Base-by-base conservation (phyloP, 2,113 vertebrate genomes). In the Podilymbus podiceps region DNA sequence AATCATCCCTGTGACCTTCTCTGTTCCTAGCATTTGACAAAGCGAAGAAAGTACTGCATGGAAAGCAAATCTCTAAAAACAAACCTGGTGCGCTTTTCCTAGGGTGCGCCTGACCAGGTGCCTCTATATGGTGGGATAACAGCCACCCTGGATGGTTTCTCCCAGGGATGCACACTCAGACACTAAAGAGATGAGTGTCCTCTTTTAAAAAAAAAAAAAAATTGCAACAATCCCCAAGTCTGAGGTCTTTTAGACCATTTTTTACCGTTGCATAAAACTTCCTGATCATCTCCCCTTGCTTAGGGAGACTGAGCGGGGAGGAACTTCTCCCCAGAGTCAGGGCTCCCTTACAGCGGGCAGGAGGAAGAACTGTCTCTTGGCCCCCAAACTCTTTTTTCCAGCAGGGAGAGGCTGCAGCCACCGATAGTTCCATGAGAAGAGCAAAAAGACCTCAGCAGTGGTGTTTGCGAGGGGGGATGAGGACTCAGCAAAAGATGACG, bases 1-100 rank as follows among this genome's bases (percentile, higher is more conserved):
- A 95, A 96, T 93, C 90, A 95, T 75, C 75, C 79, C 78, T 42
- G 85, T 95, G 96, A 96, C 95, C 96, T 97, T 95, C 95, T 96
- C 52, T 2, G 85, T 73, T 92, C 80, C 59, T 21, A 84, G 62
- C 27, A 18, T 84, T 53, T 79, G 91, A 94, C 91, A 94, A 88
- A 74, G 42, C 55, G 76, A 93, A 83, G 71, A 85, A 85, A 89
- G 42, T 30, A 64, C 25, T 47, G 53, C 59, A 50, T 81, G 86
- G 76, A 95, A 91, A 95, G 66, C 53, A 88, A 56, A 68, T 40
- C 33, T 83, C 89, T 76, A 38, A 75, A 80, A 91, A 15, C 53
- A 88, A 67, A 74, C 4, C 12, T 7, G 3, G 9, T 35, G 15
- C 0, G 5, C 19, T 74, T 1, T 58, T 84, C 77, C 24, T 9